A percentile compares a stretch with the other conserved stretches of the same genome.
phyloP scores from a whole-genome alignment of 2,113 vertebrate species.

The Aphelocoma coerulescens region DNA sequence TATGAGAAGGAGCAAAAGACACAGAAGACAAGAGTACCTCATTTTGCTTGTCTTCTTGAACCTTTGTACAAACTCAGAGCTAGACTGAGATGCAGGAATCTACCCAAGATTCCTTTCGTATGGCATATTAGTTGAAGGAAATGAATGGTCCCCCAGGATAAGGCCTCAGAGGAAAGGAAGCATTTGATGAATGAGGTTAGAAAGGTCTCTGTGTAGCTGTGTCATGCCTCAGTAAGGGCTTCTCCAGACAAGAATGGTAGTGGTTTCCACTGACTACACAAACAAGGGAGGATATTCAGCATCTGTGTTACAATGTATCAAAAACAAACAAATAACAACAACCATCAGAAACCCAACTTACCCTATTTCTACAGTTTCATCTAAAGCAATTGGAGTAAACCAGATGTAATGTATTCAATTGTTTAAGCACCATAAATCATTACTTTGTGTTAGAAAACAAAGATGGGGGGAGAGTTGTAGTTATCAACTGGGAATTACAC shows the following conservation, averaged over 20 bases:
- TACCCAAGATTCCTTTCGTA: constrained; percentile 47
- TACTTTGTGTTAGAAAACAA: background rate
- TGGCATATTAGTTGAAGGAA: constrained; percentile 51
- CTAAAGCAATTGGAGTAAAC: background rate
- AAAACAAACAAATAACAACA: constrained; percentile 25
- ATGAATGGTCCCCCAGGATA: constrained; percentile 34
- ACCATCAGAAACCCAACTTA: background rate
- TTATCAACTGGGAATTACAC: constrained; percentile 58
- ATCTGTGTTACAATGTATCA: background rate
- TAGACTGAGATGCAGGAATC: constrained; percentile 19
- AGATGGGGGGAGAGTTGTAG: constrained; percentile 9
- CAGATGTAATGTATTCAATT: background rate
- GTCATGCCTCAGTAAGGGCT: constrained; percentile 42
- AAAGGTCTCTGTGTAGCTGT: constrained; percentile 38
- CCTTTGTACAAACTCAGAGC: background rate
- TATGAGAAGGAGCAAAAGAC: background rate
- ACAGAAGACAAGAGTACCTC: background rate
- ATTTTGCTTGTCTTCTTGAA: background rate
- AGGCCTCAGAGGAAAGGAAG: constrained; percentile 49
- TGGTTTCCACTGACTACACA: constrained; percentile 41
- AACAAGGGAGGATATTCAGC: constrained; percentile 26
- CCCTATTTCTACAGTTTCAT: background rate
- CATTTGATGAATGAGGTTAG: constrained; percentile 48
- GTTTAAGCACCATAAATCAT: background rate
- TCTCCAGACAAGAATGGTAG: constrained; percentile 40